phyloP scores from a whole-genome alignment of 2,797 vertebrate genomes.

The Crocodylus rhombifer region DNA sequence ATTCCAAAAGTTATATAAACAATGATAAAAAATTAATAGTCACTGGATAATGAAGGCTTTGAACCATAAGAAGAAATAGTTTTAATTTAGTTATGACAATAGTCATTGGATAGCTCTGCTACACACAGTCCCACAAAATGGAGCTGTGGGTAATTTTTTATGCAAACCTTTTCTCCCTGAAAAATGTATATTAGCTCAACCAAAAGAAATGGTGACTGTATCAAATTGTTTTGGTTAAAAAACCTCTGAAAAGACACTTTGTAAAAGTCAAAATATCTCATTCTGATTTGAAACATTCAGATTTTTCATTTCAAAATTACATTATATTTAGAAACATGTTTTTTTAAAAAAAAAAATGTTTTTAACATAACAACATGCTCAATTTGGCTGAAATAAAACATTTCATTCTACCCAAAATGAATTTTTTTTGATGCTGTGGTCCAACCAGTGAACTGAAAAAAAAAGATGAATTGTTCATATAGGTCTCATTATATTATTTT shows the following conservation, averaged over 20 bases:
- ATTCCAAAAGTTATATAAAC: not conserved
- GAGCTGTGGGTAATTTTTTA: not conserved
- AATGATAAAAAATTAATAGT: slow-evolving; percentile 1
- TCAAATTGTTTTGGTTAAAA: not conserved
- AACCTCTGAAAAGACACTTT: not conserved
- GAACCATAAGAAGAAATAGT: not conserved
- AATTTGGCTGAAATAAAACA: too few species aligned
- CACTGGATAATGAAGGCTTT: not conserved
- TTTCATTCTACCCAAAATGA: too few species aligned
- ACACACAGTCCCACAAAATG: not conserved
- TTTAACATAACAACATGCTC: too few species aligned
- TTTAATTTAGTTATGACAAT: not conserved
- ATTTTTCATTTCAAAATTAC: not conserved
- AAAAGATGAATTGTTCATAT: not conserved
- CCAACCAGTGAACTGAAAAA: not conserved
- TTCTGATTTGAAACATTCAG: too few species aligned
- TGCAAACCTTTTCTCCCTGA: not conserved
- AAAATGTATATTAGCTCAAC: not conserved
- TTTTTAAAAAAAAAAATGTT: not conserved
- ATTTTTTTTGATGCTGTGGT: too few species aligned
- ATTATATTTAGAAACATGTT: not conserved
- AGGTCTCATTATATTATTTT: not conserved
- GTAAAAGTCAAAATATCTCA: too few species aligned
- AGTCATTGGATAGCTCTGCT: not conserved
- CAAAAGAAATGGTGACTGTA: not conserved